Percentiles rank a stretch among this genome's conserved stretches.
Evolutionary conservation across 1,140 invertebrate genomes (phyloP).

Genomic region (Phenacoccus solenopsis): DNA sequence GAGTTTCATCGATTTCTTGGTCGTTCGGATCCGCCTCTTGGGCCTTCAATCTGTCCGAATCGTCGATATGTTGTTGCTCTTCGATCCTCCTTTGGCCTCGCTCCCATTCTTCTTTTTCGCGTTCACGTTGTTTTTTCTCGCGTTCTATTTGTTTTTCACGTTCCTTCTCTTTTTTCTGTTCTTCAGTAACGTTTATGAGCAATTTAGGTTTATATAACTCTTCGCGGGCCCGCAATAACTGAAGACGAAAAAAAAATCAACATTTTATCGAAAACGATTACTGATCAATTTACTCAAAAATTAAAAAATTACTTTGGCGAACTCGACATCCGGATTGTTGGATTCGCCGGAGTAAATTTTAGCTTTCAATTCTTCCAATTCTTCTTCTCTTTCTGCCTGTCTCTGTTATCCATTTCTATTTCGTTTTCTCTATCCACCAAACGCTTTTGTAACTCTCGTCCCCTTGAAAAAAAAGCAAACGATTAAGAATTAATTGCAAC

Average conservation of each 20-base stretch:
- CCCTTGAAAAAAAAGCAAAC: conserved; percentile 39
- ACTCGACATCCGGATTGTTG: conserved; percentile 65
- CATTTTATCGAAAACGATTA: background rate
- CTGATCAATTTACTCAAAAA: conserved; percentile 15
- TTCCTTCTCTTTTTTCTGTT: conserved; percentile 42
- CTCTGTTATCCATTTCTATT: conserved; percentile 76
- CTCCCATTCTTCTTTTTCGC: conserved; percentile 33
- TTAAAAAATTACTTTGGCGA: conserved; percentile 54
- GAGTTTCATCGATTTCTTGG: background rate
- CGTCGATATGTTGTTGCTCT: background rate
- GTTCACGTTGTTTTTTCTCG: conserved; percentile 27
- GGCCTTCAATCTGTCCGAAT: background rate
- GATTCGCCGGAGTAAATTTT: conserved; percentile 61
- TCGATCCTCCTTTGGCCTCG: background rate
- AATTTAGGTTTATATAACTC: conserved; percentile 71
- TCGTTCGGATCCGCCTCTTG: background rate
- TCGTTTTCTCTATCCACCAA: conserved; percentile 82
- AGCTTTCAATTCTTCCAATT: conserved; percentile 75
- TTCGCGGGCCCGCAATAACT: conserved; percentile 60
- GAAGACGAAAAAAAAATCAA: conserved; percentile 27
- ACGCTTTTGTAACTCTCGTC: conserved; percentile 75
- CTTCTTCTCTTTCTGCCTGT: conserved; percentile 80
- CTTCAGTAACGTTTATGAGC: conserved; percentile 51
- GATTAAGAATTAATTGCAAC: background rate
- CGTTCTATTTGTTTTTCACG: conserved; percentile 35